A percentile compares a stretch with the other conserved stretches of the same genome.
These are phyloP conservation scores for Picus viridis DNA, from an alignment of 2,797 vertebrate species.

Conservation along the genomic window DNA sequence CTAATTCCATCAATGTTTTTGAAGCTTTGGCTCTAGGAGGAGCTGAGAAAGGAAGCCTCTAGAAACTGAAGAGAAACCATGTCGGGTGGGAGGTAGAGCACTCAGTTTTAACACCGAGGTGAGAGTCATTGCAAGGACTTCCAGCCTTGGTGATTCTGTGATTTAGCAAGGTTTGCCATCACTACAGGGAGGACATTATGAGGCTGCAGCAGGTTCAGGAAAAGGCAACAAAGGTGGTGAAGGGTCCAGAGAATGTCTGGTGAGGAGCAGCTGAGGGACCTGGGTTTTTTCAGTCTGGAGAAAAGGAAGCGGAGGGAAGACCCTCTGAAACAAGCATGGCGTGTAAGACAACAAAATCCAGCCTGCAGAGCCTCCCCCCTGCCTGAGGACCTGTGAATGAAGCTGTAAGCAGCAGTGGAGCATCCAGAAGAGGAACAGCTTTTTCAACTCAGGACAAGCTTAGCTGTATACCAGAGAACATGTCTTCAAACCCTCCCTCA, in stretches of 20 bases:
- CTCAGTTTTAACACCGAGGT: rapidly evolving
- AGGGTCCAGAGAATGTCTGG: no score
- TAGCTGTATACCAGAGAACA: neutral
- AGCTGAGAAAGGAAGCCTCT: neutral
- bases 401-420: rapidly evolving
- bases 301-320: no score
- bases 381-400: rapidly evolving
- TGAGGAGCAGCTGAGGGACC: no score
- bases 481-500: no score
- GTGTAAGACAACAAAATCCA: rapidly evolving
- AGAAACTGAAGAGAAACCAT: neutral
- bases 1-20: neutral
- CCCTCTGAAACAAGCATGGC: neutral
- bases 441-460: neutral
- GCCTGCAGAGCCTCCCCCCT: rapidly evolving
- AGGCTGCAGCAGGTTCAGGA: no score
- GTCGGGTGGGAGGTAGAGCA: neutral
- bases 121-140: neutral
- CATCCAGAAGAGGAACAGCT: neutral
- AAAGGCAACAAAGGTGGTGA: no score
- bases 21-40: neutral
- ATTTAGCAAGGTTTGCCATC: neutral
- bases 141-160: no score
- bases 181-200: no score
- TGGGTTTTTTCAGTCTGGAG: no score